phyloP scores from a whole-genome alignment of 92 coral and sea anemone species.

The Plumapathes pennacea region DNA sequence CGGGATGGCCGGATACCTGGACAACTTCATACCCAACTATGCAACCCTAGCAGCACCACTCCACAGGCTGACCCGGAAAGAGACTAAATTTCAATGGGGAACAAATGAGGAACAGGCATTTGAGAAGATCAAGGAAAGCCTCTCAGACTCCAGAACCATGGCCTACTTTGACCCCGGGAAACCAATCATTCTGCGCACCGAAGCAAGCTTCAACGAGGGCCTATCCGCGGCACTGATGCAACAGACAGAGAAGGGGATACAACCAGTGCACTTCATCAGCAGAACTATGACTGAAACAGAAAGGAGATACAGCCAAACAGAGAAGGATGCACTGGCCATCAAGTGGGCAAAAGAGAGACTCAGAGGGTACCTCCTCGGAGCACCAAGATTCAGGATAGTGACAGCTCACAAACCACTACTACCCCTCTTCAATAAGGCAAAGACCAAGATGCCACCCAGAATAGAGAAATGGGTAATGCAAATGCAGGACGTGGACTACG shows the following conservation, averaged over 20 bases:
- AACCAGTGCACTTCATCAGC: constrained; percentile 7
- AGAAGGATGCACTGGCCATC: constrained; percentile 17
- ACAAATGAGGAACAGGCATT: constrained; percentile 36
- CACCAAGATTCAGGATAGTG: constrained; percentile 26
- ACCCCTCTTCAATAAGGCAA: constrained; percentile 39
- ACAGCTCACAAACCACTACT: constrained; percentile 36
- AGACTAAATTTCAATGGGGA: constrained; percentile 26
- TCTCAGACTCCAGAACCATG: constrained; percentile 34
- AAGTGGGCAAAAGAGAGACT: constrained; percentile 34
- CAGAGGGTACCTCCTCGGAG: constrained; percentile 29
- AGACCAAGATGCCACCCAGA: constrained; percentile 21
- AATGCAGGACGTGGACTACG: constrained; percentile 46
- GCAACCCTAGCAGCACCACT: constrained; percentile 49
- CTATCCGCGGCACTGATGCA: constrained; percentile 44
- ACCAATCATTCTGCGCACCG: constrained; percentile 46
- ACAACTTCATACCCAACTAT: constrained; percentile 34
- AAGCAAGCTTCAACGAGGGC: constrained; percentile 59
- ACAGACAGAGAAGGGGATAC: neutral
- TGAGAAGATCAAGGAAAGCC: constrained; percentile 45
- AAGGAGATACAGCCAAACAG: constrained; percentile 15
- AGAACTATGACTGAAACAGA: constrained; percentile 6
- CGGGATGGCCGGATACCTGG: constrained; percentile 56
- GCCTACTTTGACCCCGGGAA: constrained; percentile 25
- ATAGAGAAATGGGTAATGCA: constrained; percentile 30
- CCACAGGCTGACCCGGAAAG: constrained; percentile 29